A percentile compares a stretch with the other conserved stretches of the same genome.
phyloP scores from a whole-genome alignment of 2,113 vertebrate genomes.

The Dasyurus viverrinus region DNA sequence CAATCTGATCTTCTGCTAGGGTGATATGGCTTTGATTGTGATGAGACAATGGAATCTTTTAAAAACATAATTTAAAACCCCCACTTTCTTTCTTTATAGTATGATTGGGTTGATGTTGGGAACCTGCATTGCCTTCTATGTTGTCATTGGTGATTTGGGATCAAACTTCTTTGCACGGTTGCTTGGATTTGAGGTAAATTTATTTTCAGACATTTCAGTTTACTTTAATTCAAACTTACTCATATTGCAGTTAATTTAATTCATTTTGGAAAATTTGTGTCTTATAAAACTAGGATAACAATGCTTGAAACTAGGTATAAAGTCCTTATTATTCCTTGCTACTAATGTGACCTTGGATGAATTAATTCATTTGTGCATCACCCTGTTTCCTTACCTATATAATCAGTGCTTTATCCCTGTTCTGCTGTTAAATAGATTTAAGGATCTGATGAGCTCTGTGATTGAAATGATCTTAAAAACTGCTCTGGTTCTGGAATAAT shows the following conservation, averaged over 20 bases:
- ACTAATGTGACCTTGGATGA: not conserved
- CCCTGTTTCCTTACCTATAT: not conserved
- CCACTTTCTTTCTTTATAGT: slow-evolving; percentile 61
- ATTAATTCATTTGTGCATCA: not conserved
- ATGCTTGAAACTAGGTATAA: not conserved
- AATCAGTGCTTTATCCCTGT: not conserved
- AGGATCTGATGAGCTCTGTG: not conserved
- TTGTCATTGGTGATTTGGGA: slow-evolving; percentile 97
- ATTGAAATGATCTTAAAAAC: not conserved
- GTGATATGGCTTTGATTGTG: not conserved
- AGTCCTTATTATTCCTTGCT: not conserved
- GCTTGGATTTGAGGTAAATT: slow-evolving; percentile 92
- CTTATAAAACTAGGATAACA: not conserved
- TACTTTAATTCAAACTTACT: not conserved
- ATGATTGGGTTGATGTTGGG: slow-evolving; percentile 99
- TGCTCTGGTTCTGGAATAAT: not conserved
- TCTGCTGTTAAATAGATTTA: not conserved
- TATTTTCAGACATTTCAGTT: not conserved
- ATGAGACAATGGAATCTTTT: accelerated
- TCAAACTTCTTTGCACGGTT: slow-evolving; percentile 96
- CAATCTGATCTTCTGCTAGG: too few species aligned
- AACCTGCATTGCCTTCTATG: slow-evolving; percentile 98
- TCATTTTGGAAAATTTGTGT: not conserved
- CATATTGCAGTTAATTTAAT: not conserved
- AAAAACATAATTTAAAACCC: accelerated